Base-by-base conservation (phyloP, 2,888 invertebrate species). In the Athripsodes cinereus region DNA sequence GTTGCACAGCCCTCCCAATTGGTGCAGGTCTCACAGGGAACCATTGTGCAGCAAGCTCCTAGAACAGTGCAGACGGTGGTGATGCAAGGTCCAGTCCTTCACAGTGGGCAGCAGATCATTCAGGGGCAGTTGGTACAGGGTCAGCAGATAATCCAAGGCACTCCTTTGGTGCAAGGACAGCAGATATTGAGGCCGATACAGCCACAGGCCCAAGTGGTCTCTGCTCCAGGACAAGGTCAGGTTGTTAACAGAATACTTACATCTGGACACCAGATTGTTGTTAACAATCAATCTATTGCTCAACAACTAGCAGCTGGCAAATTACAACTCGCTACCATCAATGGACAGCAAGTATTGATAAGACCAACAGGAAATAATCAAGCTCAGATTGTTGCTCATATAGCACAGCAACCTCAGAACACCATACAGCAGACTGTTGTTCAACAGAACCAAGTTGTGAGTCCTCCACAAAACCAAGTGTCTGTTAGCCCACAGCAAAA, bases 271-370 rank as follows among this genome's bases (percentile, higher is more conserved):
- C 90, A 90, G 73, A 86, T 90, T 59, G 84, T 90, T 49, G 87
- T 90, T 49, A 90, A 87, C 67, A 89, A 88, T 70, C 86, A 85
- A 2, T 83, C 82, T 18, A 74, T 92, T 44, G 90, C 88, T 16
- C 90, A 90, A 69, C 91, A 92, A 70, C 78, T 92, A 61, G 89
- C 90, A 1, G 82, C 87, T 16, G 92, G 91, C 6, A 92, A 91
- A 71, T 83, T 91, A 8, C 90, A 91, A 70, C 79, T 92, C 57
- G 90, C 91, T 0, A 90, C 89, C 0, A 86, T 92, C 22, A 89
- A 89, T 69, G 92, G 92, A 0, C 92, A 92, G 68, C 92, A 92
- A 72, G 90, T 92, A 22, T 78, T 92, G 47, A 88, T 92, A 60
- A 80, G 90, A 49, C 86, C 88, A 1, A 83, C 90, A 10, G 88